phyloP scores from a whole-genome alignment of 64 coral and sea anemone genomes.

The Astreopora myriophthalma region DNA sequence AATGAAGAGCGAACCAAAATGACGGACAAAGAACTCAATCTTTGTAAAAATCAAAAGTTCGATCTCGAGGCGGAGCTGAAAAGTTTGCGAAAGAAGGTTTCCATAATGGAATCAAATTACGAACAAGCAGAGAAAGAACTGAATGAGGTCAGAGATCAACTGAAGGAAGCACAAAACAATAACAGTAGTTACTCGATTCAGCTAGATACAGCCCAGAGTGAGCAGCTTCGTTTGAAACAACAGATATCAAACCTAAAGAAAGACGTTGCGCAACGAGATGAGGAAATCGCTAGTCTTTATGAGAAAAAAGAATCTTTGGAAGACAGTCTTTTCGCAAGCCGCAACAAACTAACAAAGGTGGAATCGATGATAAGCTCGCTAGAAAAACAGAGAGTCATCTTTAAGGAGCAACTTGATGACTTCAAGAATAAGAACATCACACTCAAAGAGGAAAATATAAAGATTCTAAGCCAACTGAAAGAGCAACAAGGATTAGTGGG shows the following conservation, averaged over 20 bases:
- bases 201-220: conserved; percentile 53
- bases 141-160: conserved; percentile 52
- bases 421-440: conserved; percentile 52
- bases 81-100: conserved; percentile 56
- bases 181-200: conserved; percentile 71
- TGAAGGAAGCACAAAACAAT: conserved; percentile 74
- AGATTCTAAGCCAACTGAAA: conserved; percentile 53
- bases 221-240: conserved; percentile 48
- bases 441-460: conserved; percentile 80
- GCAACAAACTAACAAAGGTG: conserved; percentile 50
- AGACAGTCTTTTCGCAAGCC: conserved; percentile 44
- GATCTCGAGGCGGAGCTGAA: conserved; percentile 68
- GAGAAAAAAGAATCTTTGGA: conserved; percentile 73
- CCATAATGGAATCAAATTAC: conserved; percentile 56
- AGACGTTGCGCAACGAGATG: conserved; percentile 14
- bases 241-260: conserved; percentile 59
- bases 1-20: conserved; percentile 44
- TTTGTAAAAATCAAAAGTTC: conserved; percentile 68
- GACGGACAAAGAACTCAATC: conserved; percentile 63
- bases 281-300: conserved; percentile 56
- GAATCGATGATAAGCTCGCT: conserved; percentile 62
- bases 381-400: conserved; percentile 66
- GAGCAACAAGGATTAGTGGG: conserved; percentile 81
- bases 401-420: conserved; percentile 72
- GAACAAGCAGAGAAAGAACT: conserved; percentile 71